A percentile compares a stretch with the other conserved stretches of the same genome.
Conservation (phyloP, 2,113 vertebrate species). For the Trematocara unimaculatum region DNA sequence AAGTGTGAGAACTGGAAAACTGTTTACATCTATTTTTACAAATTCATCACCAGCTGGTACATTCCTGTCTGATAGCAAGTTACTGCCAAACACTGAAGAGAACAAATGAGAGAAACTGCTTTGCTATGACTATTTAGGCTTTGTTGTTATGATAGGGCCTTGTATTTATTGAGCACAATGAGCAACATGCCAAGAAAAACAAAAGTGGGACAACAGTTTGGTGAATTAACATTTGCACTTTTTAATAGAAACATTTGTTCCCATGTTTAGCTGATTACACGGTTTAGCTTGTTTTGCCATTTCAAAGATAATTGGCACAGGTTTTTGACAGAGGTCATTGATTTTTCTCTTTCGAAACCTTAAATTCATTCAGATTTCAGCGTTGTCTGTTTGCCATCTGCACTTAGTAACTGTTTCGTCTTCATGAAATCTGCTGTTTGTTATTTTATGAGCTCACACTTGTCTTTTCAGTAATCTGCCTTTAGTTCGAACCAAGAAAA, state of each 20-base stretch:
- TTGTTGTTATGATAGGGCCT: slow-evolving; percentile 36
- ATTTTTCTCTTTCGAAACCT: neutral
- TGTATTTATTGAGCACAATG: slow-evolving; percentile 55
- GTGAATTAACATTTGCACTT: slow-evolving; percentile 56
- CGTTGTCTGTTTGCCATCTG: neutral
- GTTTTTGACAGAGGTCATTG: neutral
- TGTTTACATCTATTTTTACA: slow-evolving; percentile 76
- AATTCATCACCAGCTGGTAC: slow-evolving; percentile 71
- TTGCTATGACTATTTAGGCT: slow-evolving; percentile 21
- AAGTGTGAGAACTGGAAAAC: slow-evolving; percentile 76
- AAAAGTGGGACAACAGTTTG: slow-evolving; percentile 11
- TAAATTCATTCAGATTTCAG: neutral
- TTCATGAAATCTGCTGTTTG: slow-evolving; percentile 12
- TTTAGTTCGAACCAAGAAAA: slow-evolving; percentile 21
- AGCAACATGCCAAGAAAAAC: slow-evolving; percentile 53
- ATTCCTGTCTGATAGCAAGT: slow-evolving; percentile 68
- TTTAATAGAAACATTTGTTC: slow-evolving; percentile 27
- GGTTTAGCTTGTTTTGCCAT: neutral
- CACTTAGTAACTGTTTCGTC: slow-evolving; percentile 2
- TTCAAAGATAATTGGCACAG: slow-evolving; percentile 7
- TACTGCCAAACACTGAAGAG: slow-evolving; percentile 56
- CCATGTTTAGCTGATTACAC: slow-evolving; percentile 22
- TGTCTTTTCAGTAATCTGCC: slow-evolving; percentile 14
- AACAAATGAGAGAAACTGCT: slow-evolving; percentile 37
- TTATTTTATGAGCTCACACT: neutral